Percentiles rank a stretch among this genome's conserved stretches.
Conservation (phyloP, 1,140 invertebrate species). For the Telenomus remus region DNA sequence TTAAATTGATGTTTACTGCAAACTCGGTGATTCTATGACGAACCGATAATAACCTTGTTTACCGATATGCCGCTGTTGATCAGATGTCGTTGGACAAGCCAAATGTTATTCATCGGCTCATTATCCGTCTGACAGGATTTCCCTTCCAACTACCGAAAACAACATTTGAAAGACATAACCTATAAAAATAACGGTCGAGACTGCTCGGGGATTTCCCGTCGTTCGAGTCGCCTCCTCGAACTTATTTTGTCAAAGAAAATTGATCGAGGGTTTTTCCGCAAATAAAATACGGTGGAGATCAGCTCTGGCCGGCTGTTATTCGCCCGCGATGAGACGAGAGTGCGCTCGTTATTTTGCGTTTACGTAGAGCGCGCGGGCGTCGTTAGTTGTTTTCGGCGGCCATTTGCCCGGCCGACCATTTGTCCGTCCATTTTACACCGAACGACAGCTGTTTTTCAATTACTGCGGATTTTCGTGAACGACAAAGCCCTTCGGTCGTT, state of each 20-base stretch:
- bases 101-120: conserved; percentile 20
- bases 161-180: no score
- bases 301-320: conserved; percentile 1
- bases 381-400: conserved; percentile 29
- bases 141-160: background rate
- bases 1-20: no score
- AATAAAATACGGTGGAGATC: no score
- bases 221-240: no score
- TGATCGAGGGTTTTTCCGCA: background rate
- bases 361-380: background rate
- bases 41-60: no score
- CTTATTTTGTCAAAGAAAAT: background rate
- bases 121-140: conserved; percentile 8
- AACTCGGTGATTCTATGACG: no score
- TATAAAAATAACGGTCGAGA: no score
- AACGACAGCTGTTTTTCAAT: conserved; percentile 42
- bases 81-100: background rate
- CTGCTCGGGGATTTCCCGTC: no score
- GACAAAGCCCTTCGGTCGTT: conserved; percentile 12
- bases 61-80: no score
- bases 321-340: background rate
- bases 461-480: conserved; percentile 30
- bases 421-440: conserved; percentile 32
- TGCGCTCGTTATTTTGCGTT: conserved; percentile 22
- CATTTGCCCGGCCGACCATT: conserved; percentile 15